phyloP scores from a whole-genome alignment of 2,113 vertebrate genomes.

The Chionomys nivalis region DNA sequence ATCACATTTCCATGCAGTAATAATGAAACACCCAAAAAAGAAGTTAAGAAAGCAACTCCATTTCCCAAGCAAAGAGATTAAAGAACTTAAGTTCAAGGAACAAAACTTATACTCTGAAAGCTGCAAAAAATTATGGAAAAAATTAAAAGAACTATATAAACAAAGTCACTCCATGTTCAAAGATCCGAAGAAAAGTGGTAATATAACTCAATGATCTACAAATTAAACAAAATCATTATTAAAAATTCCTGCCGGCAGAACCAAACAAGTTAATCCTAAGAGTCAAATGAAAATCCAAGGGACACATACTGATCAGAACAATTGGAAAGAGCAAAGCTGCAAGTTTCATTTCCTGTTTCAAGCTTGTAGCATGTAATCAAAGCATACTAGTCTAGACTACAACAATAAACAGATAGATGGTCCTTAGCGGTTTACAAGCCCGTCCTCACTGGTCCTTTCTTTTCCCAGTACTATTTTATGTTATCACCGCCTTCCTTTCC shows the following conservation, averaged over 20 bases:
- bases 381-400: not conserved
- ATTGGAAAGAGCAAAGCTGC: not conserved
- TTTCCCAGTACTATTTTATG: not conserved
- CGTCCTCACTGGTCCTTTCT: not conserved
- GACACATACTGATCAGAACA: conserved; percentile 32
- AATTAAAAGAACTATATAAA: conserved; percentile 17
- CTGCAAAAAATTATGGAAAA: not conserved
- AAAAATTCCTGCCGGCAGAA: conserved; percentile 42
- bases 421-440: not conserved
- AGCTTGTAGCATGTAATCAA: conserved; percentile 30
- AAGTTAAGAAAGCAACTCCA: conserved; percentile 32
- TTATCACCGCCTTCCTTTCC: not conserved
- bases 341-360: conserved; percentile 22
- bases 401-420: not conserved
- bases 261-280: not conserved
- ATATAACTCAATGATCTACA: not conserved
- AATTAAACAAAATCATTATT: not conserved
- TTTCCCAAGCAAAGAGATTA: conserved; percentile 39
- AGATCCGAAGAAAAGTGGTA: not conserved
- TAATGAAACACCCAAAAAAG: conserved; percentile 20
- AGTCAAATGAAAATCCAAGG: not conserved
- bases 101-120: conserved; percentile 39
- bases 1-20: not conserved
- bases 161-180: not conserved
- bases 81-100: conserved; percentile 17